A percentile compares a stretch with the other conserved stretches of the same genome.
These are phyloP conservation scores for Plutella xylostella DNA, from an alignment of 2,888 invertebrate genomes.

Conservation along the genomic window DNA sequence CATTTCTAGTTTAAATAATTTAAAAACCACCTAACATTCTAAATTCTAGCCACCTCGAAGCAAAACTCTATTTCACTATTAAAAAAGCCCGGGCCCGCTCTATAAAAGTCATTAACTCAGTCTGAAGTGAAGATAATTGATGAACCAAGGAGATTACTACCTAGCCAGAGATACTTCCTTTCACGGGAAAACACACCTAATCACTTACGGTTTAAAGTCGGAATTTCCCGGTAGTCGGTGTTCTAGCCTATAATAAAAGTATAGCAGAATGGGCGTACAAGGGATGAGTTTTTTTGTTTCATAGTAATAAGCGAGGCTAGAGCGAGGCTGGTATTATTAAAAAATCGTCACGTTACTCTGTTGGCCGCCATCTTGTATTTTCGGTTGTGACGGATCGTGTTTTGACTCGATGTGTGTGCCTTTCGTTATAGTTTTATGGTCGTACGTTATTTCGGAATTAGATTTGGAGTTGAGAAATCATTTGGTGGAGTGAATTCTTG, in stretches of 20 bases:
- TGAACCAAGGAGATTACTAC: conserved; percentile 64
- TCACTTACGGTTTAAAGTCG: neutral
- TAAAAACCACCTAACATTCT: neutral
- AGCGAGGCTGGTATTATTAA: conserved; percentile 55
- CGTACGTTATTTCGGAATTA: no score
- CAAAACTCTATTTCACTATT: conserved; percentile 31
- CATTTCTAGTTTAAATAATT: no score
- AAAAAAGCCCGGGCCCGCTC: conserved; percentile 42
- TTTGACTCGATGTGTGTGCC: conserved; percentile 40
- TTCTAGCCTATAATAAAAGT: conserved; percentile 41
- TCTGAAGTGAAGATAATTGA: conserved; percentile 67
- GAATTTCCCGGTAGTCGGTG: neutral
- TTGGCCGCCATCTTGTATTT: conserved; percentile 8
- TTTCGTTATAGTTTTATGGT: no score
- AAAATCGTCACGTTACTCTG: conserved; percentile 52
- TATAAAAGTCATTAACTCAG: conserved; percentile 69
- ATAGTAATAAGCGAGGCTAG: conserved; percentile 21
- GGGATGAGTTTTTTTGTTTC: conserved; percentile 26
- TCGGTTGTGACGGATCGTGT: conserved; percentile 44
- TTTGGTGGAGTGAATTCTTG: no score
- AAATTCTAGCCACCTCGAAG: neutral
- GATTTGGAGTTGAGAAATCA: no score
- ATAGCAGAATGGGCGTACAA: conserved; percentile 39
- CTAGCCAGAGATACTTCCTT: conserved; percentile 25
- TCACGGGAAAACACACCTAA: conserved; percentile 3